Conservation (phyloP, 2,113 vertebrate species). For the Hylia prasina region DNA sequence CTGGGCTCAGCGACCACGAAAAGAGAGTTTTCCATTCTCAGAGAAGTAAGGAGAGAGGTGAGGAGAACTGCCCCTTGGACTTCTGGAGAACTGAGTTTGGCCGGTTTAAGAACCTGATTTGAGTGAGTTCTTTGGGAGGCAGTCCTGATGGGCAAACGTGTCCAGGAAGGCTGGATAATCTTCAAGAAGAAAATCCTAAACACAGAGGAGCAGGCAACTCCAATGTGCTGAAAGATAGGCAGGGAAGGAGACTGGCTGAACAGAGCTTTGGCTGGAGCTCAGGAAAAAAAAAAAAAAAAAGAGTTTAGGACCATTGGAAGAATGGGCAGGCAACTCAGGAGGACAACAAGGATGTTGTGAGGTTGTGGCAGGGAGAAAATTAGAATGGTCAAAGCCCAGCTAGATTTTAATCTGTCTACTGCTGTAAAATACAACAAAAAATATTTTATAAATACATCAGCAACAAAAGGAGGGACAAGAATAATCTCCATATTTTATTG, state of each 20-base stretch:
- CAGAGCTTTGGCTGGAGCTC: background rate
- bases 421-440: background rate
- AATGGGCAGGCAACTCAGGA: background rate
- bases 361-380: background rate
- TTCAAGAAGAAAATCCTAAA: background rate
- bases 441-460: background rate
- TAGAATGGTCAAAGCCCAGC: background rate
- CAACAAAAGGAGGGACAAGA: background rate
- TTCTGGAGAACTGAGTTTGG: background rate
- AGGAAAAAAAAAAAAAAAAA: too few species aligned
- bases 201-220: background rate
- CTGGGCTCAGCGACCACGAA: accelerated
- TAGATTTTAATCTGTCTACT: background rate
- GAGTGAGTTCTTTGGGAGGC: too few species aligned
- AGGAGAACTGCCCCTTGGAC: background rate
- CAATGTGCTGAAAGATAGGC: background rate
- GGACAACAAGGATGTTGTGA: background rate
- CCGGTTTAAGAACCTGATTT: accelerated
- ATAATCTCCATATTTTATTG: background rate
- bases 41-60: background rate
- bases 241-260: background rate
- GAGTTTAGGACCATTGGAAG: background rate
- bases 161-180: background rate
- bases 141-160: background rate
- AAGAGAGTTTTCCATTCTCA: background rate